Base-by-base conservation (phyloP, 2,888 invertebrate species). In the Phymatocera aterrima region DNA sequence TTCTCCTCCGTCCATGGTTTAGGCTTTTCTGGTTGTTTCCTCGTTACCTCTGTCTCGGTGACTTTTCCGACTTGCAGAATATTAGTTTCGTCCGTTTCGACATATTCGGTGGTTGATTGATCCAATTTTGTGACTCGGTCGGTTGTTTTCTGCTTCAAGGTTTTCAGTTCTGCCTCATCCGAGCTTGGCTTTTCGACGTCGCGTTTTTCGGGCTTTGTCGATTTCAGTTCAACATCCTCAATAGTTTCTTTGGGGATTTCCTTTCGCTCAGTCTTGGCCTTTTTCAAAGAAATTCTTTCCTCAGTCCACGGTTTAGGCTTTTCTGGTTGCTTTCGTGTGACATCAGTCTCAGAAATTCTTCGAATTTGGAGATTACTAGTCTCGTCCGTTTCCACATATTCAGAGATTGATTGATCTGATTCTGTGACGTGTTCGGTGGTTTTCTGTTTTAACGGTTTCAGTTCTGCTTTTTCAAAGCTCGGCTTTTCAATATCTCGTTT, bases 1-100 rank as follows among this genome's bases (percentile, higher is more conserved):
- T 84, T 86, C 78, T 91, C 90, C 78, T 91, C 86, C 0, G 87
- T 89, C 90, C 90, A 91, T 12, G 90, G 88, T 61, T 84, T 87
- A 5, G 82, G 64, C 31, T 61, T 78, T 10, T 79, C 79, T 8
- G 80, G 77, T 68, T 84, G 80, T 61, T 83, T 84, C 65, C 4
- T 60, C 74, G 15, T 83, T 3, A 77, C 18, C 48, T 81, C 81
- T 77, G 48, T 31, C 18, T 57, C 57, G 2, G 57, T 82, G 0
- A 80, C 61, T 86, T 77, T 83, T 3, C 82, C 79, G 21, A 84
- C 80, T 48, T 85, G 80, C 21, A 84, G 81, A 40, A 82, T 54
- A 15, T 81, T 80, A 4, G 83, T 84, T 43, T 84, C 85, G 18
- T 86, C 85, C 65, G 85, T 81, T 70, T 86, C 84, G 1, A 78